Conservation (phyloP, 1,140 invertebrate species). For the Pemphigus obesinymphae region DNA sequence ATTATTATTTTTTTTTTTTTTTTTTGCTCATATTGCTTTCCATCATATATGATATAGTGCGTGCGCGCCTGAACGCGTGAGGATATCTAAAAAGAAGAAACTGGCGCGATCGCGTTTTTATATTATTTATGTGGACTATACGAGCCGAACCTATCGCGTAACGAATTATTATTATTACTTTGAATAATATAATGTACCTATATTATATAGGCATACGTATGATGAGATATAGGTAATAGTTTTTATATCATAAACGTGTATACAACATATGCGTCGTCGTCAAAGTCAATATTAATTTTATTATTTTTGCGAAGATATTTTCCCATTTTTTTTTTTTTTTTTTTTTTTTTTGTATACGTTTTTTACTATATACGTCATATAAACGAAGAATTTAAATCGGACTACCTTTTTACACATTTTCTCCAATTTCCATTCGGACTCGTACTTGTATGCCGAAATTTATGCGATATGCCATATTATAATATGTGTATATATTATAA, state of each 20-base stretch:
- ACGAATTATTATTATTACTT: constrained; percentile 29
- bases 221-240: background rate
- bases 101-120: constrained; percentile 2
- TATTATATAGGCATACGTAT: background rate
- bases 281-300: background rate
- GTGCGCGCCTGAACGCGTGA: constrained; percentile 1
- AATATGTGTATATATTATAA: too few relatives aligned
- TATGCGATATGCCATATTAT: too few relatives aligned
- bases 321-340: too few relatives aligned
- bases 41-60: background rate
- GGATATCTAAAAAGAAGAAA: constrained; percentile 13
- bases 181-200: background rate
- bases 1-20: background rate
- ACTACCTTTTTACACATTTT: background rate
- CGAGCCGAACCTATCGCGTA: constrained; percentile 6
- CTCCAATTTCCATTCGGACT: background rate
- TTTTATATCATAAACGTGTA: constrained; percentile 11
- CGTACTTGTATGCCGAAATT: too few relatives aligned
- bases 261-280: background rate
- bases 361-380: too few relatives aligned
- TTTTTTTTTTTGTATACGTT: too few relatives aligned
- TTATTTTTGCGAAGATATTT: background rate
- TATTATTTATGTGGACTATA: background rate
- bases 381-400: background rate
- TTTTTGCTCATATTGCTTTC: constrained; percentile 23